A percentile compares a stretch with the other conserved stretches of the same genome.
These are phyloP conservation scores for Heliothis peltigera DNA, from an alignment of 2,888 invertebrate genomes.

Conservation along the genomic window DNA sequence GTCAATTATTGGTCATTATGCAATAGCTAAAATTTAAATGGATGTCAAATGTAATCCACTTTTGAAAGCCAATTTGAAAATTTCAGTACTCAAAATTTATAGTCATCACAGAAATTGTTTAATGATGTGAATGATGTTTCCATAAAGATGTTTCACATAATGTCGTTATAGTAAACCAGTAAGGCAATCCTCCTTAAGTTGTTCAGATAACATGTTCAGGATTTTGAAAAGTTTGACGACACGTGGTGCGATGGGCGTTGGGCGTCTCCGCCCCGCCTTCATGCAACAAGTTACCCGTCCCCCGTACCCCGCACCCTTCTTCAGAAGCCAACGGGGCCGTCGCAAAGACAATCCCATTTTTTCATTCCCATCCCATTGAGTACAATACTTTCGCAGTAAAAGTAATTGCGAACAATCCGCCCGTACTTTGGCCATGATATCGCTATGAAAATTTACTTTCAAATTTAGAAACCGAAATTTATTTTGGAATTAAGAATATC, in stretches of 20 bases:
- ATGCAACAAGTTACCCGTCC: slow-evolving; percentile 81
- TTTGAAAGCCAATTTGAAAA: neutral
- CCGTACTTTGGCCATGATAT: slow-evolving; percentile 33
- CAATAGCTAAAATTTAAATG: neutral
- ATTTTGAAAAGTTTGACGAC: slow-evolving; percentile 58
- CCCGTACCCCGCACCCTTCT: slow-evolving; percentile 67
- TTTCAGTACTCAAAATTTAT: no score
- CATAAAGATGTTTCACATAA: neutral
- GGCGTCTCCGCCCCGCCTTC: slow-evolving; percentile 84
- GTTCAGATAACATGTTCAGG: slow-evolving; percentile 27
- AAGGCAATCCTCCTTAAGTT: slow-evolving; percentile 14
- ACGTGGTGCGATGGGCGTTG: slow-evolving; percentile 81
- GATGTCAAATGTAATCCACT: neutral
- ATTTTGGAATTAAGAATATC: slow-evolving; percentile 16
- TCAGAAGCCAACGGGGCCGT: slow-evolving; percentile 55
- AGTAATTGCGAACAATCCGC: slow-evolving; percentile 43
- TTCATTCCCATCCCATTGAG: slow-evolving; percentile 50
- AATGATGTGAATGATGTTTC: no score
- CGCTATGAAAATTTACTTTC: slow-evolving; percentile 37
- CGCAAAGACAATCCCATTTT: slow-evolving; percentile 58
- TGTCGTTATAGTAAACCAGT: neutral
- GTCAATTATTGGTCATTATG: no score
- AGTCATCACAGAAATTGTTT: neutral
- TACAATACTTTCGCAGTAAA: slow-evolving; percentile 51
- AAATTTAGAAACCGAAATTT: slow-evolving; percentile 22